Conservation (phyloP, 1,140 invertebrate species). For the Pseudomyrmex gracilis region DNA sequence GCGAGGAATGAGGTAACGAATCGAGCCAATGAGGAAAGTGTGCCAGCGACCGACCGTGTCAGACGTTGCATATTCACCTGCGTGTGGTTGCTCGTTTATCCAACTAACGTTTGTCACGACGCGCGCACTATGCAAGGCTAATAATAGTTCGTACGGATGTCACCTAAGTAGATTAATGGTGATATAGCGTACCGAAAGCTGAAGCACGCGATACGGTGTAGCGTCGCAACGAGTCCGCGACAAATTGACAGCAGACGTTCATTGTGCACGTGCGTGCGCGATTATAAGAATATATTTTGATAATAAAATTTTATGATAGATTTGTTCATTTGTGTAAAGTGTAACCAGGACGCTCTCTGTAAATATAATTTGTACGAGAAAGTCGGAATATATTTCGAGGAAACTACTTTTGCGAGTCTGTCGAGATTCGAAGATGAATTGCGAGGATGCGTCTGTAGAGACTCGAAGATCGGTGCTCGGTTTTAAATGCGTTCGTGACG, state of each 20-base stretch:
- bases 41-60: slow-evolving; percentile 80
- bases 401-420: background rate
- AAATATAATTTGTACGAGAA: slow-evolving; percentile 8
- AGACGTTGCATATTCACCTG: slow-evolving; percentile 61
- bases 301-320: background rate
- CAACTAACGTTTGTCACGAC: slow-evolving; percentile 38
- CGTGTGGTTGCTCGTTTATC: slow-evolving; percentile 53
- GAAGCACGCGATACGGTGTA: background rate
- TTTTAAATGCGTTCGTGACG: slow-evolving; percentile 2
- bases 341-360: background rate
- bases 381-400: background rate
- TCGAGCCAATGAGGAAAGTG: slow-evolving; percentile 81
- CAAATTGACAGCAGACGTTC: background rate
- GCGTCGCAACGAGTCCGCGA: background rate
- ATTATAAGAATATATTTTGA: background rate
- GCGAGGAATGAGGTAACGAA: slow-evolving; percentile 76
- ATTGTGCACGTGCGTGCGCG: background rate
- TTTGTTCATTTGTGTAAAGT: background rate
- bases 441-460: background rate
- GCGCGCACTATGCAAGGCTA: slow-evolving; percentile 1
- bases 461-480: background rate
- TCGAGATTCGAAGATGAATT: slow-evolving; percentile 20
- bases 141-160: slow-evolving; percentile 32
- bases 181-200: slow-evolving; percentile 37
- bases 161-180: slow-evolving; percentile 58